A percentile compares a stretch with the other conserved stretches of the same genome.
Evolutionary conservation across 2,888 invertebrate species (phyloP).

Genomic region (Platypus cylindrus): DNA sequence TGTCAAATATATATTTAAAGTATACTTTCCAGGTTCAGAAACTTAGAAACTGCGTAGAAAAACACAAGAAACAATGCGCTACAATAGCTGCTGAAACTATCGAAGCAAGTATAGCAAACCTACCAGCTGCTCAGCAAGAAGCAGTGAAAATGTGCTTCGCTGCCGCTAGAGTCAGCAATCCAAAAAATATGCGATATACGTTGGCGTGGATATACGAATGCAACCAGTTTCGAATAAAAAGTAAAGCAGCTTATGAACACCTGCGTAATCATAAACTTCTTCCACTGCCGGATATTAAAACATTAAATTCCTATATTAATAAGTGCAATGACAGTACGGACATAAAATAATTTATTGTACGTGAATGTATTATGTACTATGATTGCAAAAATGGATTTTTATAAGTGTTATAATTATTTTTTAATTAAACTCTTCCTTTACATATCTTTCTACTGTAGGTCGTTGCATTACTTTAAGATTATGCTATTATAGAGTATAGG

Average conservation of each 20-base stretch:
- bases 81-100: not conserved
- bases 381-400: too few species aligned
- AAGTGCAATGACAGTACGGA: not conserved
- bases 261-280: conserved; percentile 1
- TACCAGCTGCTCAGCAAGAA: conserved; percentile 5
- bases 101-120: not conserved
- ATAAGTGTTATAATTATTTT: too few species aligned
- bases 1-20: not conserved
- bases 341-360: too few species aligned
- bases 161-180: conserved; percentile 2
- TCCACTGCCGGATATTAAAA: not conserved
- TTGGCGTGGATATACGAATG: conserved; percentile 4
- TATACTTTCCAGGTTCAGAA: conserved; percentile 2
- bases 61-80: conserved; percentile 2
- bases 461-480: too few species aligned
- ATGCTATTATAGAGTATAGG: too few species aligned
- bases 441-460: too few species aligned
- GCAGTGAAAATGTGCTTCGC: conserved; percentile 2
- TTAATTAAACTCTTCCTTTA: too few species aligned
- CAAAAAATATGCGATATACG: conserved; percentile 1
- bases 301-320: conserved; percentile 1
- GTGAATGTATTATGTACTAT: too few species aligned
- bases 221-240: conserved; percentile 3
- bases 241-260: conserved; percentile 2
- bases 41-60: conserved; percentile 2